Percentiles rank a stretch among this genome's conserved stretches.
Evolutionary conservation across 1,140 invertebrate genomes (phyloP).

Genomic region (Colletes gigas): DNA sequence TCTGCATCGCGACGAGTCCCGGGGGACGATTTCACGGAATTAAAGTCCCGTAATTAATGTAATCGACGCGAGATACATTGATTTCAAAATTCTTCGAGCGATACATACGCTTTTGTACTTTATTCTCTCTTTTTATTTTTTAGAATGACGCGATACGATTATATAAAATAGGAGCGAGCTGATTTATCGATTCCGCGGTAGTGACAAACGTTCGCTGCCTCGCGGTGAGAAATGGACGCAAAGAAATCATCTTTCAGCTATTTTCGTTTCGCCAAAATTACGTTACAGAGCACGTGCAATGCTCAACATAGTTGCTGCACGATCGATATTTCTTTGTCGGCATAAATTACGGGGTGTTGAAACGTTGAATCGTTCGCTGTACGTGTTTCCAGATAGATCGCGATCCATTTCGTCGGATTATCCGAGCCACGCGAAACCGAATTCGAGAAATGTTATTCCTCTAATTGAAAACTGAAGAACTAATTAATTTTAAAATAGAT

Average conservation of each 20-base stretch:
- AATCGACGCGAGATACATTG: too few species aligned
- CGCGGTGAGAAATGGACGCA: not conserved
- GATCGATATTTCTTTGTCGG: not conserved
- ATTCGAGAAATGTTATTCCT: too few species aligned
- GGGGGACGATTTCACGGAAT: not conserved
- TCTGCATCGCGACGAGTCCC: not conserved
- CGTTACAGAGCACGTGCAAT: not conserved
- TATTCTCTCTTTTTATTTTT: not conserved
- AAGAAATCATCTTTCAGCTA: not conserved
- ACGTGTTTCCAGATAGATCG: not conserved
- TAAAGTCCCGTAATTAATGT: not conserved
- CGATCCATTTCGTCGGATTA: not conserved
- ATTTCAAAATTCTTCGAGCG: not conserved
- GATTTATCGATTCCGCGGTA: not conserved
- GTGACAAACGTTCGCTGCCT: not conserved
- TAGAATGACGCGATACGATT: not conserved
- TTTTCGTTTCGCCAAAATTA: not conserved
- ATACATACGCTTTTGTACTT: not conserved
- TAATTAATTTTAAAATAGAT: too few species aligned
- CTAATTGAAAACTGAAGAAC: too few species aligned
- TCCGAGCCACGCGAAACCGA: too few species aligned
- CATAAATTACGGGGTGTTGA: not conserved
- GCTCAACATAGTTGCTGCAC: not conserved
- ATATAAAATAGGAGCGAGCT: not conserved
- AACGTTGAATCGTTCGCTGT: not conserved